Conservation (phyloP, 2,113 vertebrate genomes). For the Ariopsis seemanni region DNA sequence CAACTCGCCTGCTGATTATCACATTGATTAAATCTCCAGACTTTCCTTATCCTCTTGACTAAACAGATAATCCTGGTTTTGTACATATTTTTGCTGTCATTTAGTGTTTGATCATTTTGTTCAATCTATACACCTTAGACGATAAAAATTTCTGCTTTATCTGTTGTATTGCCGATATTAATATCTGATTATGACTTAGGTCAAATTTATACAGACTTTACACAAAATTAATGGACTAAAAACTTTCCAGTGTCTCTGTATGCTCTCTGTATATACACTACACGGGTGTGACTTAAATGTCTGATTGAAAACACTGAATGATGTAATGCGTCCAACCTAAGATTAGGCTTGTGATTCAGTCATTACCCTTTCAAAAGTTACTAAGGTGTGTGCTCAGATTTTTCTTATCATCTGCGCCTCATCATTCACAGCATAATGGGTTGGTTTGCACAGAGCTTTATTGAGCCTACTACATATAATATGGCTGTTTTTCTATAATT, state of each 20-base stretch:
- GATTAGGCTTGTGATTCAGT: neutral
- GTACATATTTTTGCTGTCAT: neutral
- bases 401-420: neutral
- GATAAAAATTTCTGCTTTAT: neutral
- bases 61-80: neutral
- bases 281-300: neutral
- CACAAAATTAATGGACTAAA: neutral
- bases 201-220: neutral
- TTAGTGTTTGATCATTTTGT: neutral
- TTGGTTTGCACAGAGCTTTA: neutral
- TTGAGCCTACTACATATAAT: neutral
- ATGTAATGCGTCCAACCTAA: neutral
- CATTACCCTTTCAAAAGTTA: neutral
- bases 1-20: neutral
- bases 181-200: neutral
- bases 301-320: neutral
- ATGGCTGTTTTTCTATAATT: neutral
- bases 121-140: neutral
- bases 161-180: neutral
- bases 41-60: neutral
- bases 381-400: neutral
- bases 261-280: neutral
- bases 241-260: neutral
- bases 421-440: too few relatives aligned
- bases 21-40: neutral